Base-by-base conservation (phyloP, 2,113 vertebrate genomes). In the Gymnobelideus leadbeateri region DNA sequence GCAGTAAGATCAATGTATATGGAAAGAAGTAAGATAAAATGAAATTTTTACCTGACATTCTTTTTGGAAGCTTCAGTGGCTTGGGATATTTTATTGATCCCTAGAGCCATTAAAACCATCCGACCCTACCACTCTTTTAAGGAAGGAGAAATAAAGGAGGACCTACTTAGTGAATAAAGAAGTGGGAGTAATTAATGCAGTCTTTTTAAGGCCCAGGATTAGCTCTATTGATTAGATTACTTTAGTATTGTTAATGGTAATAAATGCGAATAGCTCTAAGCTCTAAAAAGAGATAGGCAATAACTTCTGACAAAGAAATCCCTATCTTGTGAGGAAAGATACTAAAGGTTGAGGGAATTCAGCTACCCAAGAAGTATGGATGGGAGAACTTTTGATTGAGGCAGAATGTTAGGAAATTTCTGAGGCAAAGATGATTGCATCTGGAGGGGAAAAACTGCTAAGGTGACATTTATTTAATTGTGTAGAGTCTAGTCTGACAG, bases 1-100 rank as follows among this genome's bases (percentile, higher is more conserved):
- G 14, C 50, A 47, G 77, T 5, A 0, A 43, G 89, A 94, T 55
- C 94, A 94, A 94, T 96, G 92, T 95, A 89, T 95, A 94, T 54
- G 94, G 31, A 93, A 93, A 96, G 90, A 95, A 51, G 92, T 97
- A 97, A 97, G 93, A 97, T 97, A 96, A 95, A 97, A 89, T 97
- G 93, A 51, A 96, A 8, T 94, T 97, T 95, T 97, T 97, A 92
- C 61, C 89, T 94, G 84, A 77, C 95, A 97, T 95, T 93, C 94
- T 97, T 97, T 98, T 93, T 84, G 97, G 57, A 61, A 95, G 93
- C 97, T 98, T 98, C 97, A 96, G 25, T 94, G 95, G 53, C 43
- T 96, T 47, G 0, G 89, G 91, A 97, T 95, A 95, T 91, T 96
- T 97, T 98, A 98, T 96, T 96, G 97, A 98, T 97, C 98, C 90